Base-by-base conservation (phyloP, 2,888 invertebrate genomes). In the Acleris holmiana region DNA sequence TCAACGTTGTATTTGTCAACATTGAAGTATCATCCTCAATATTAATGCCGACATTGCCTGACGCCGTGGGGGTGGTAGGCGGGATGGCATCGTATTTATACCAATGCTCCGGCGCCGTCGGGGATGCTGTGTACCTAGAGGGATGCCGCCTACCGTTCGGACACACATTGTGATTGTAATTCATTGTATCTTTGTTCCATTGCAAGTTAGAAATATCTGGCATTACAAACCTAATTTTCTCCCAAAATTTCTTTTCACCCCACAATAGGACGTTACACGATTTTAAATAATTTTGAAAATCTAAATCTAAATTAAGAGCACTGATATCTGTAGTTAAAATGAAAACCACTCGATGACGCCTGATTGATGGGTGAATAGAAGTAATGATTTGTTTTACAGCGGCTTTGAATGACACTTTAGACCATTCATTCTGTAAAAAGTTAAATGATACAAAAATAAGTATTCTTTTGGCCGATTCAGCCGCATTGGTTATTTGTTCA, bases 211-310 rank as follows among this genome's bases (percentile, higher is more conserved):
- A 90, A 72, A 93, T 91, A 73, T 98, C 98, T 67, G 97, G 97
- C 95, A 97, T 95, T 61, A 96, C 95, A 88, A 94, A 95, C 69
- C 96, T 94, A 70, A 98, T 93, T 88, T 97, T 97, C 76, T 97
- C 96, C 98, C 98, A 98, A 90, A 98, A 98, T 76, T 96, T 94
- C 76, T 95, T 95, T 86, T 98, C 97, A 70, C 96, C 96, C 95
- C 96, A 96, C 71, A 96, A 93, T 71, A 95, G 93, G 57, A 95
- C 95, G 44, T 95, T 94, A 90, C 96, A 94, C 77, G 95, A 95
- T 78, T 95, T 94, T 67, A 96, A 90, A 69, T 96, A 93, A 61
- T 94, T 93, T 82, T 96, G 95, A 56, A 97, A 93, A 76, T 97
- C 96, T 57, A 95, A 93, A 82, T 96, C 97, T 82, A 96, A 94